A percentile compares a stretch with the other conserved stretches of the same genome.
Conservation (phyloP, 1,140 invertebrate genomes). For the Drosophila triauraria region DNA sequence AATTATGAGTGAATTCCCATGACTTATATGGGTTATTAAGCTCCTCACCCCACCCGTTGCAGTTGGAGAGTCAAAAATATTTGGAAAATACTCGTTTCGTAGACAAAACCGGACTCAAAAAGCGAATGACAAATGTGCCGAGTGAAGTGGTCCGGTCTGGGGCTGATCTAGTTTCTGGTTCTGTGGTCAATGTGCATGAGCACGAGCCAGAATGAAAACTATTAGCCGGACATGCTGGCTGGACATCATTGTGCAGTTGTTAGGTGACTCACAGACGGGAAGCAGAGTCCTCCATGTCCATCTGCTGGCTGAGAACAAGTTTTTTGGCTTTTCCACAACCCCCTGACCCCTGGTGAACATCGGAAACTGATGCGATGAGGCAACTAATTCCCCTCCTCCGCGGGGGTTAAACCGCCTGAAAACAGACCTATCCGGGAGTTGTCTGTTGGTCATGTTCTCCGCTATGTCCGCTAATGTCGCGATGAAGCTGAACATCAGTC, state of each 20-base stretch:
- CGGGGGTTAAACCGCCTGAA: not conserved
- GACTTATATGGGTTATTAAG: conserved; percentile 51
- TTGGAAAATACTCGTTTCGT: conserved; percentile 40
- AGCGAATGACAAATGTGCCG: conserved; percentile 39
- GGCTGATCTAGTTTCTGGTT: conserved; percentile 32
- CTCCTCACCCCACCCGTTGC: no score
- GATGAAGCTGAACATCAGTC: conserved; percentile 15
- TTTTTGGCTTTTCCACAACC: conserved; percentile 46
- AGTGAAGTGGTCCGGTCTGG: conserved; percentile 36
- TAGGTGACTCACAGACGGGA: conserved; percentile 39
- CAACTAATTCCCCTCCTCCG: not conserved
- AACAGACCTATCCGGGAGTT: not conserved
- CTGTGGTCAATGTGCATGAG: conserved; percentile 45
- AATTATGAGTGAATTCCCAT: conserved; percentile 40
- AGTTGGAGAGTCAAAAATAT: conserved; percentile 29
- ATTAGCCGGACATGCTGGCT: conserved; percentile 50
- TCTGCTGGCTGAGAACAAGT: conserved; percentile 44
- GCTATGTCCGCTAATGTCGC: conserved; percentile 35
- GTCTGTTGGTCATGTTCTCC: conserved; percentile 35
- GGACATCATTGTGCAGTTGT: conserved; percentile 43
- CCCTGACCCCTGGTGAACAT: conserved; percentile 23
- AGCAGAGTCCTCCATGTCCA: conserved; percentile 14
- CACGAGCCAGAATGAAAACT: conserved; percentile 49
- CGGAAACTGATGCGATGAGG: conserved; percentile 25
- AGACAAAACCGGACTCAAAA: conserved; percentile 29